Percentiles rank a stretch among this genome's conserved stretches.
phyloP scores from a whole-genome alignment of 1,140 invertebrate genomes.

The Drosophila arizonae region DNA sequence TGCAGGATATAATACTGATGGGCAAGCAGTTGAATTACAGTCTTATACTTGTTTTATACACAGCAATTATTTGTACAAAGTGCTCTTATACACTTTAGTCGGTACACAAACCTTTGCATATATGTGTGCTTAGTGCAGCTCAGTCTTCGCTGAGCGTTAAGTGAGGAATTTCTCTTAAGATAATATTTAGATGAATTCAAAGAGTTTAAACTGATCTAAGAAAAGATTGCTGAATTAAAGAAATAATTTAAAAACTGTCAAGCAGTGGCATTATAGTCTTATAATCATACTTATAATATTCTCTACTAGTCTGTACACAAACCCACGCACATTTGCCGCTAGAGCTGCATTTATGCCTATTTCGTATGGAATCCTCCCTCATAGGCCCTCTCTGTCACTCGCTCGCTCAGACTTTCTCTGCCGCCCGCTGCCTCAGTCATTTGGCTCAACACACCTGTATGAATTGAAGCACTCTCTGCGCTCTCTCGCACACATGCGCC shows the following conservation, averaged over 20 bases:
- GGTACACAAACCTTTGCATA: background rate
- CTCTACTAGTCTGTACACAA: background rate
- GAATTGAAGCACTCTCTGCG: constrained; percentile 34
- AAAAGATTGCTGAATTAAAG: too few species aligned
- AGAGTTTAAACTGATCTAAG: too few species aligned
- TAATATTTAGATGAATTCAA: too few species aligned
- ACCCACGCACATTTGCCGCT: background rate
- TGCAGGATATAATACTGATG: background rate
- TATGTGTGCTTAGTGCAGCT: too few species aligned
- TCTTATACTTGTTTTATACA: background rate
- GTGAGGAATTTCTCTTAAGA: too few species aligned
- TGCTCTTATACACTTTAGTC: background rate
- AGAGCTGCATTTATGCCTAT: constrained; percentile 20
- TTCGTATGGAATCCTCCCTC: background rate
- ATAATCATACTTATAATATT: background rate
- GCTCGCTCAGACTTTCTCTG: background rate
- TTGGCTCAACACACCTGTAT: constrained; percentile 59
- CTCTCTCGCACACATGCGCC: constrained; percentile 31
- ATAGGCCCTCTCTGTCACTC: background rate
- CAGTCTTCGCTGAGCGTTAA: too few species aligned
- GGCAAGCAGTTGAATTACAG: background rate
- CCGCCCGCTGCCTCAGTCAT: constrained; percentile 12
- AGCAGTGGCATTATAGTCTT: too few species aligned
- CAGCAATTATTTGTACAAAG: background rate
- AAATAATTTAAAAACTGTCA: too few species aligned